Evolutionary conservation across 1,140 invertebrate species (phyloP), one percentile per base, ranked within the genome.

Genomic region (Drosophila sechellia): DNA sequence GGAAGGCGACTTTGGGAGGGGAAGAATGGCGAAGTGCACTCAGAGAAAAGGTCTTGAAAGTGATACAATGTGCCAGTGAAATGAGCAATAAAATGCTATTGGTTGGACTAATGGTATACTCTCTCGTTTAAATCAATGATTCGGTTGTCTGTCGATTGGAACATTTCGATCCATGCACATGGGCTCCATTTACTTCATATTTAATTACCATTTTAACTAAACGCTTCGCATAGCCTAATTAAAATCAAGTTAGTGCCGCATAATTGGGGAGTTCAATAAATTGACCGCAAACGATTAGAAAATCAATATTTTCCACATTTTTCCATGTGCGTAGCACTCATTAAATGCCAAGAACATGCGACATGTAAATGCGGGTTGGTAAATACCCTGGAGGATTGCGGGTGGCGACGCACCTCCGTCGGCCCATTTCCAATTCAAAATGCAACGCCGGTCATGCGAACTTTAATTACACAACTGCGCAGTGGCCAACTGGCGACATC

Each of bases 401-500:
- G 61, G 43, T 25, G 55, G 64, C 43, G 50, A 55, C 25, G 61
- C 49, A 49, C 46, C 52, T 65, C 61, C 71, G 84, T 66, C 76
- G 65, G 57, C 59, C 69, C 78, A 78, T 64, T 86, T 86, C 78
- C 43, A 87, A 81, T 81, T 87, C 79, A 86, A 87, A 83, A 72
- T 76, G 70, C 83, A 81, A 81, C 87, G 75, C 72, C 60, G 68
- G 83, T 83, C 83, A 87, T 87, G 83, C 83, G 59, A 86, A 87
- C 83, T 87, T 87, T 87, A 86, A 86, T 86, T 86, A 83, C 70
- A 79, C 69, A 75, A 68, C 74, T 66, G 68, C 58, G 64, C 64
- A 52, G 55, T 58, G 58, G 52, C 40, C 59, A 59, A 34, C 50
- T 56, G 58, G 43, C 43, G 57, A 75, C 69, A 53, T 53, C 25